Evolutionary conservation across 1,140 invertebrate genomes (phyloP), one percentile per base, ranked within the genome.

Genomic region (Caenorhabditis latens): DNA sequence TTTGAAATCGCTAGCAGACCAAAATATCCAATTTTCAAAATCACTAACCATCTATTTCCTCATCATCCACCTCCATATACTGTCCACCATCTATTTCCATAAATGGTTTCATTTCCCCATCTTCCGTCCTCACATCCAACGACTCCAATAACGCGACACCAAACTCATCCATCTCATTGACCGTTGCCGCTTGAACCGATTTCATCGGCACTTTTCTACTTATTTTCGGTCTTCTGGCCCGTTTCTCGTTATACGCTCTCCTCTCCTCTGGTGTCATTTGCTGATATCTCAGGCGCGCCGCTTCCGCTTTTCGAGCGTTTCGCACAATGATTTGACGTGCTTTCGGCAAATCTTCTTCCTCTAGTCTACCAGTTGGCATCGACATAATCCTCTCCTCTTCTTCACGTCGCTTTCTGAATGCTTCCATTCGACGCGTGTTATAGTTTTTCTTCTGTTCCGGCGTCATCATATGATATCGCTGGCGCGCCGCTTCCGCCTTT

Each of bases 311-410:
- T 48, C 83, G 61, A 46, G 86, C 86, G 53, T 89, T 89, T 2
- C 88, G 85, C 4, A 88, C 32, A 86, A 89, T 88, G 13, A 89
- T 89, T 32, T 84, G 86, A 40, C 88, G 86, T 3, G 88, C 88
- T 61, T 89, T 89, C 3, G 61, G 21, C 32, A 88, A 63, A 1
- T 75, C 57, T 19, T 87, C 87, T 4, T 19, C 9, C 3, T 75
- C 84, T n/a, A 88, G 87, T 24, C 85, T 19, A 2, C 87, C 87
- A 0, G 87, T 79, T 43, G 87, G 85, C 7, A 85, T 88, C 21
- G 87, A 87, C 19, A 88, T 24, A 4, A 88, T 58, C 13, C 42
- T 55, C 50, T 89, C 88, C 43, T 89, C 88, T 46, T 89, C 88
- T 48, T 84, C 43, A 16, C 88, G 82, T 6, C 88, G 40, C 32